These are phyloP conservation scores for Uria aalge DNA, from an alignment of 2,113 vertebrate species.

Conservation along the genomic window DNA sequence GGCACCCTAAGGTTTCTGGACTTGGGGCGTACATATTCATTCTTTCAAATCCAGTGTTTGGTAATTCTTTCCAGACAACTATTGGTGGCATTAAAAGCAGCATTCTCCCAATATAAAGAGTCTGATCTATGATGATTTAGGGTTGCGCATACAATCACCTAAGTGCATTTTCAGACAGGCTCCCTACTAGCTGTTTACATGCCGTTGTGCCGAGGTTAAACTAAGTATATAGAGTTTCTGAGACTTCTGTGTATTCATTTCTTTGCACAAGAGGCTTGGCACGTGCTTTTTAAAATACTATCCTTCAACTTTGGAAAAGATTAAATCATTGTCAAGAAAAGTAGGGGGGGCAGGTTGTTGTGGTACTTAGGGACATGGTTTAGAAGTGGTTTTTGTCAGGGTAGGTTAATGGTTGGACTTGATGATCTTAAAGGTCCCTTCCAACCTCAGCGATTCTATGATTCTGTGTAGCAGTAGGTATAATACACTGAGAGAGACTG, in stretches of 20 bases:
- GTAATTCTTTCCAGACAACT: background rate
- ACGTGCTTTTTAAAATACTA: background rate
- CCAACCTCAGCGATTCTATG: too few species aligned
- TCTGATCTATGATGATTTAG: background rate
- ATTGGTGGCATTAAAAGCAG: background rate
- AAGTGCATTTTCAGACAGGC: background rate
- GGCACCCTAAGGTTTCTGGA: background rate
- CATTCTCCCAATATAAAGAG: background rate
- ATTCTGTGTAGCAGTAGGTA: background rate
- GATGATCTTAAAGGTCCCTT: too few species aligned
- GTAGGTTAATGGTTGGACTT: too few species aligned
- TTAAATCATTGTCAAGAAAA: background rate
- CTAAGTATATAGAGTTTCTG: background rate
- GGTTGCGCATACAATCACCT: background rate
- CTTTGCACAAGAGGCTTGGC: background rate
- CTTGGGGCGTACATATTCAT: background rate
- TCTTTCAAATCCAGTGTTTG: background rate
- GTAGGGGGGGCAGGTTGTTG: fast-evolving
- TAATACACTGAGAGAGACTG: background rate
- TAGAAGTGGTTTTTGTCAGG: too few species aligned
- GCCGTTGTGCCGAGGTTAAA: background rate
- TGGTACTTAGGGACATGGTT: too few species aligned
- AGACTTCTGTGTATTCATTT: background rate
- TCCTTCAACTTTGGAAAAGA: background rate
- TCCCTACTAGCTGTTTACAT: background rate